Conservation (phyloP, 1,140 invertebrate species). For the Meloidogyne hapla region DNA sequence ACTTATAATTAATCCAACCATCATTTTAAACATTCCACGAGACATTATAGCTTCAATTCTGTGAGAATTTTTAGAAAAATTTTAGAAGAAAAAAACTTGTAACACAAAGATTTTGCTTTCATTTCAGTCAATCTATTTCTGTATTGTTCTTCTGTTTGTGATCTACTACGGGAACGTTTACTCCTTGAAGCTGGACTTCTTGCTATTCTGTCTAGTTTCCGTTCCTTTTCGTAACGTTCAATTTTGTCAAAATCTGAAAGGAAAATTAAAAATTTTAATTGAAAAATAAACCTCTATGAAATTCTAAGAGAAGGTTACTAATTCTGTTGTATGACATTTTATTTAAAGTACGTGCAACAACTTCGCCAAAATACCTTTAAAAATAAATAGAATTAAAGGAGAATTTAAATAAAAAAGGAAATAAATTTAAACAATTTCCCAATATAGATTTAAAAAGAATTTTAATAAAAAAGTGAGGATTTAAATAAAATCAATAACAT, state of each 20-base stretch:
- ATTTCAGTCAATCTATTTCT: not conserved
- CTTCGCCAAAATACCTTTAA: conserved; percentile 35
- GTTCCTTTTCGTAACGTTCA: not conserved
- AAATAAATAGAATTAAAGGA: not conserved
- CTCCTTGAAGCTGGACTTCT: not conserved
- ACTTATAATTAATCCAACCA: conserved; percentile 18
- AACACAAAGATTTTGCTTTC: conserved; percentile 1
- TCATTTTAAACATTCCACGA: conserved; percentile 16
- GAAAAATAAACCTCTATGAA: conserved; percentile 10
- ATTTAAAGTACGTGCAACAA: conserved; percentile 27
- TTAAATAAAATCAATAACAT: no score
- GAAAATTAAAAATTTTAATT: not conserved
- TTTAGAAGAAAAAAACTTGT: conserved; percentile 5
- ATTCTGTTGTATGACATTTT: conserved; percentile 9
- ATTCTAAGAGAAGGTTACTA: conserved; percentile 17
- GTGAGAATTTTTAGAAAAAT: no score
- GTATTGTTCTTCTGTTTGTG: not conserved
- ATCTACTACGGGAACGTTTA: not conserved
- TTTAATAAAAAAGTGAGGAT: no score
- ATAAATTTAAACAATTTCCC: no score
- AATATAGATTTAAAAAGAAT: no score
- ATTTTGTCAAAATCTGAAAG: not conserved
- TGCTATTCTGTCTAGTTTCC: not conserved
- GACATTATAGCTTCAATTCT: conserved; percentile 23
- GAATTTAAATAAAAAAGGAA: no score